Evolutionary conservation across 2,113 vertebrate genomes (phyloP), one percentile per base, ranked within the genome.

Genomic region (Pseudorhombus dupliciocellatus): DNA sequence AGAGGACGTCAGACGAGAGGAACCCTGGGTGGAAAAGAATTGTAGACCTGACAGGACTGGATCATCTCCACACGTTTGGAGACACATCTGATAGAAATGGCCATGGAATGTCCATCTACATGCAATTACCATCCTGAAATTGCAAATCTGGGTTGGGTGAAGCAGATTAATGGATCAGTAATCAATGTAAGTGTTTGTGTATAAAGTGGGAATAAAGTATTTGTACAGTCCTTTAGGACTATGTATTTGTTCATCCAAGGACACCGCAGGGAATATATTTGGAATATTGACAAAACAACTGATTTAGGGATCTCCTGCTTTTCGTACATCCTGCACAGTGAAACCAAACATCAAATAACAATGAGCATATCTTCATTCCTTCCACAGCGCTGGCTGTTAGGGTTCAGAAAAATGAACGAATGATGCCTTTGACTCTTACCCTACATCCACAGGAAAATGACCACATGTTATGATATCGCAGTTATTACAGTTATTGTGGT

Each of bases 381-480:
- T 37, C 34, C 34, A 37, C 34, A 37, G 34, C 10, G 12, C 34
- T 37, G 34, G 12, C 31, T 34, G 31, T 34, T 34, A 9, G 9
- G 31, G 8, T 22, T 50, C 25, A 37, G 25, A 40, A 55, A 50
- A 10, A 24, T 55, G 22, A 70, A 56, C 56, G 50, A 66, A 44
- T 20, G 31, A 75, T 56, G 50, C 22, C 62, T 66, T 57, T 53
- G 30, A 55, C 15, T 56, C 55, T 20, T 8, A 11, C 59, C 22
- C 30, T 70, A 53, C 65, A 73, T 25, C 53, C 34, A 37, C 34
- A 37, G 34, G 34, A 37, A 37, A 37, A 37, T 12, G 12, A 63
- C 74, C 74, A 78, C 74, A 68, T 52, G 44, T 65, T 82, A 56
- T 61, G 30, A 71, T 71, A 74, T 53, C 12, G 48, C 16, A 58